Percentiles rank a stretch among this genome's conserved stretches.
These are phyloP conservation scores for Rhynchopsitta pachyrhyncha DNA, from an alignment of 2,113 vertebrate genomes.

Conservation along the genomic window DNA sequence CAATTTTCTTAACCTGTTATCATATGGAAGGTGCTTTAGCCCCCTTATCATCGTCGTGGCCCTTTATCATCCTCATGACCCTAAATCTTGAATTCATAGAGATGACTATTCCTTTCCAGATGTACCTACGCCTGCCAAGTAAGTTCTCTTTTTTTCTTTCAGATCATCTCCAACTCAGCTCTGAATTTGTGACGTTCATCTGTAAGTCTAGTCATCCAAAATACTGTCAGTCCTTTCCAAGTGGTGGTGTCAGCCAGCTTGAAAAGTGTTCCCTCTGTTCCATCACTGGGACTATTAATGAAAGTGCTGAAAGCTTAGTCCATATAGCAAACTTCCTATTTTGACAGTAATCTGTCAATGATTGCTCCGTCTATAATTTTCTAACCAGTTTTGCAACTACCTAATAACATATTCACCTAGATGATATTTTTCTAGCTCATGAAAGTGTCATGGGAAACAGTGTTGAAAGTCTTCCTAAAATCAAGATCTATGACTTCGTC, in stretches of 20 bases:
- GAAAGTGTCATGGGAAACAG: not conserved
- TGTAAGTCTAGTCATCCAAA: not conserved
- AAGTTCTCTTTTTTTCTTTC: not conserved
- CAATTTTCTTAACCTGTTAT: not conserved
- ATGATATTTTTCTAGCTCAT: conserved; percentile 23
- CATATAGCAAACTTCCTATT: not conserved
- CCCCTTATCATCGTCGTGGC: not conserved
- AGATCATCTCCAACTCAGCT: not conserved
- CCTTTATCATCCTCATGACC: not conserved
- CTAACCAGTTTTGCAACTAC: not conserved
- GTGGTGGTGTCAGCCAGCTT: conserved; percentile 15
- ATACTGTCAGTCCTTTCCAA: not conserved
- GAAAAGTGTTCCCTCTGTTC: not conserved
- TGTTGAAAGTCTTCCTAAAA: conserved; percentile 24
- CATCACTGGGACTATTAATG: not conserved
- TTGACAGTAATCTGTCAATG: conserved; percentile 57
- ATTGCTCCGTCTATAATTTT: conserved; percentile 53
- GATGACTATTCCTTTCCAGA: not conserved
- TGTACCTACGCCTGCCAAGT: fast-evolving
- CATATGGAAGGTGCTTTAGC: not conserved
- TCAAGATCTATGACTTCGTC: conserved; percentile 21
- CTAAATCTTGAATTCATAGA: not conserved
- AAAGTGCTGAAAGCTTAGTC: conserved; percentile 28
- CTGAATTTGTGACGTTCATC: not conserved
- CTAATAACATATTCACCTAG: conserved; percentile 22